Evolutionary conservation across 1,140 invertebrate genomes (phyloP).

Genomic region (Eufriesea mexicana): DNA sequence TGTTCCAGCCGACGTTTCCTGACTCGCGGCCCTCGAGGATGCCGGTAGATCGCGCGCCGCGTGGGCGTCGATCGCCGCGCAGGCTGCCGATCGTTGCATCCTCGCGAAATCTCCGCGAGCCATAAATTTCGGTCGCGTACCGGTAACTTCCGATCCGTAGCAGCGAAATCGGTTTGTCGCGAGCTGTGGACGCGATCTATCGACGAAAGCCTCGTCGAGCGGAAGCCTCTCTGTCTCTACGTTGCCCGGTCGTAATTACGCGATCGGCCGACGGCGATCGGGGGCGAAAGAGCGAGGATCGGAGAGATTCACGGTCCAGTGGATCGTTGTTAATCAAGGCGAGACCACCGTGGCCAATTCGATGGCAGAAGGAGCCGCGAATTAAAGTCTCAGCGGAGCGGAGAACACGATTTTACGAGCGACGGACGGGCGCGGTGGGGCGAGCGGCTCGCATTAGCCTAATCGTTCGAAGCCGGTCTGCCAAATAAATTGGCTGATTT

Average conservation of each 20-base stretch:
- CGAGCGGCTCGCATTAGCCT: slow-evolving; percentile 71
- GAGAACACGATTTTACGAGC: slow-evolving; percentile 66
- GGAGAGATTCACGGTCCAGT: slow-evolving; percentile 23
- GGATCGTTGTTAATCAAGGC: slow-evolving; percentile 55
- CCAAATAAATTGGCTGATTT: slow-evolving; percentile 81
- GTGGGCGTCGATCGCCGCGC: slow-evolving; percentile 46
- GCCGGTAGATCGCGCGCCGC: slow-evolving; percentile 19
- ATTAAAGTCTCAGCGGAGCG: slow-evolving; percentile 55
- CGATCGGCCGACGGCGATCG: slow-evolving; percentile 3
- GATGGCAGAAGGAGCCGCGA: slow-evolving; percentile 57
- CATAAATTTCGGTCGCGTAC: slow-evolving; percentile 38
- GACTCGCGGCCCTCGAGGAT: slow-evolving; percentile 19
- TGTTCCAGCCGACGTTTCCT: slow-evolving; percentile 32
- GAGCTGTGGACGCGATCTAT: no score
- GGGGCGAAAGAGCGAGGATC: slow-evolving; percentile 11
- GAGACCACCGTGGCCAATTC: slow-evolving; percentile 55
- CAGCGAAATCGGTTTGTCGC: no score
- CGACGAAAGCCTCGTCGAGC: no score
- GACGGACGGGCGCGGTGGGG: slow-evolving; percentile 25
- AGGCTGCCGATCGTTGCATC: slow-evolving; percentile 28
- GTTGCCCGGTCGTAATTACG: slow-evolving; percentile 24
- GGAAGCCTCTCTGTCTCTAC: not conserved
- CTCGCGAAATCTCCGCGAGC: not conserved
- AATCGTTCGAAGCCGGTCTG: slow-evolving; percentile 72
- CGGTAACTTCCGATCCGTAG: slow-evolving; percentile 6